Evolutionary conservation across 2,113 vertebrate species (phyloP), one percentile per base, ranked within the genome.

Genomic region (Orthochromis indermauri): DNA sequence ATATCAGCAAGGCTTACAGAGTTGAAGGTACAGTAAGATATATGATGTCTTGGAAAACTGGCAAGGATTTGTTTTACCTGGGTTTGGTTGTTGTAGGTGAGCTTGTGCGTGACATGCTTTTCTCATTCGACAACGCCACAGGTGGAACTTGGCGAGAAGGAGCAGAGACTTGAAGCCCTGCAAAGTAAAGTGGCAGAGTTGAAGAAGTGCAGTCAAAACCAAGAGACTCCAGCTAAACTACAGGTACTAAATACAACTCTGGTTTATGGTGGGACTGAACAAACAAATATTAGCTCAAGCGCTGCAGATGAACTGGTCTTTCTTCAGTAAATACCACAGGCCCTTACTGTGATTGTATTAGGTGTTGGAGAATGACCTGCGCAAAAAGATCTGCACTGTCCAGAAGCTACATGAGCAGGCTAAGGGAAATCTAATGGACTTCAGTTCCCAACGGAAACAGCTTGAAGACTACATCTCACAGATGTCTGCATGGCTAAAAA

Each of bases 321-420:
- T 40, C 8, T 76, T 84, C 12, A 59, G 26, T 21, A 6, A 28
- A 78, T 31, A 78, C 14, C 12, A 51, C 16, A 63, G 10, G 26
- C 28, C 8, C 10, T 53, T 68, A n/a, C 42, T 81, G 17, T 73
- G 2, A 42, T 35, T 94, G 2, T 49, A 91, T 82, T 94, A 99
- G 99, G 97, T 98, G 86, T 91, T 99, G 90, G 98, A 99, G 90
- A 97, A 96, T 35, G 98, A 98, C 88, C 94, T 99, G 66, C 95
- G 86, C 81, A 98, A 98, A 94, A 99, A 98, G 87, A 91, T 99
- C 86, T 95, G 94, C 57, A 96, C 96, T 14, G 96, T 97, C 51
- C 97, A 96, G 93, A 98, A 97, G 95, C 90, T 98, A 5, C 97
- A 96, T 19, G 96, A 98, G 87, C 96, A 96, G 82, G 97, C 97